phyloP scores from a whole-genome alignment of 2,797 vertebrate genomes.

The Intellagama lesueurii region DNA sequence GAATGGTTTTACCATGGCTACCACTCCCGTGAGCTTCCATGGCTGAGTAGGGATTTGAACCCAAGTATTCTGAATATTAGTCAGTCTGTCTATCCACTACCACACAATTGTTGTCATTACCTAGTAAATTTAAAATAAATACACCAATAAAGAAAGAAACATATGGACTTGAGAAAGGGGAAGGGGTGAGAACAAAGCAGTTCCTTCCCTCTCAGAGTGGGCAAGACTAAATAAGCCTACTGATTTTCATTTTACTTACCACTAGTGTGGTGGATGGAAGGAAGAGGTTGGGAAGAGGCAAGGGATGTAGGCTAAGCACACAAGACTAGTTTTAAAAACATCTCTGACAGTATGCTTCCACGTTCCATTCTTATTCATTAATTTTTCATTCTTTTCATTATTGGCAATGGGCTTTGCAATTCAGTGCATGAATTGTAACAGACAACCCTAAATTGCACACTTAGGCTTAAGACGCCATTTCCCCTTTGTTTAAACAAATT shows the following conservation, averaged over 20 bases:
- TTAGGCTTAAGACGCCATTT: background rate
- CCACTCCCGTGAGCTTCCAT: too few relatives aligned
- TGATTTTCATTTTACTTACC: slow-evolving; percentile 4
- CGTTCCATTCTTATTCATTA: slow-evolving; percentile 27
- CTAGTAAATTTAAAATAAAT: background rate
- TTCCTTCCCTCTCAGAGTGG: background rate
- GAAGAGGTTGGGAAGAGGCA: background rate
- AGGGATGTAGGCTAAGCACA: slow-evolving; percentile 1
- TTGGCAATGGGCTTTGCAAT: slow-evolving; percentile 21
- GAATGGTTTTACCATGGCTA: too few relatives aligned
- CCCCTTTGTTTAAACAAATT: background rate
- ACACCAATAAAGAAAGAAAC: background rate
- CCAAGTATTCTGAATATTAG: too few relatives aligned
- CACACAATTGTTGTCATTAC: too few relatives aligned
- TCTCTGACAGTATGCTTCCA: background rate
- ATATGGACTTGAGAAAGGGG: background rate
- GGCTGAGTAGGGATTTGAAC: too few relatives aligned
- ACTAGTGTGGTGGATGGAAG: background rate
- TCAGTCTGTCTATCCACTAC: too few relatives aligned
- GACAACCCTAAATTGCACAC: slow-evolving; percentile 29
- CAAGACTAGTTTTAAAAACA: slow-evolving; percentile 1
- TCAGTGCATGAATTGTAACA: slow-evolving; percentile 23
- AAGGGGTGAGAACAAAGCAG: background rate
- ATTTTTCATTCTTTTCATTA: slow-evolving; percentile 46
- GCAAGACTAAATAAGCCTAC: background rate